These are phyloP conservation scores for Taeniopygia guttata DNA, from an alignment of 2,797 vertebrate genomes.

Conservation along the genomic window DNA sequence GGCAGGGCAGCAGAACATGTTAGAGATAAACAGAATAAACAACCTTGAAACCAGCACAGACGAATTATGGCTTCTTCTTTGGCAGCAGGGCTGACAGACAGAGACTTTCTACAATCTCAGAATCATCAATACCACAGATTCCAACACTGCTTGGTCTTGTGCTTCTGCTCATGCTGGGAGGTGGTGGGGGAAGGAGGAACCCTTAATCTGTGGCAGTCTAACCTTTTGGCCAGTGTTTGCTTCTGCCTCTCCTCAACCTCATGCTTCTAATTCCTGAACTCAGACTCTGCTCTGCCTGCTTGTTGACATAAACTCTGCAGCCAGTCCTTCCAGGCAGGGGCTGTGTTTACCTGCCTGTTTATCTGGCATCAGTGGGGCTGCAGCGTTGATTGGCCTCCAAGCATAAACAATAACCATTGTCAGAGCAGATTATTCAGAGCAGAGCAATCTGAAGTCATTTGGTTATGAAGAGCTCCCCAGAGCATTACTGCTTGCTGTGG, in stretches of 20 bases:
- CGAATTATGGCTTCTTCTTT: no score
- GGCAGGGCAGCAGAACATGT: no score
- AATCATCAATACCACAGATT: no score
- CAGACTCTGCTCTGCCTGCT: background rate
- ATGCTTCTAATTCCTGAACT: background rate
- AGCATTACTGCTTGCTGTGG: constrained; percentile 13
- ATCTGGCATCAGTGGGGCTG: background rate
- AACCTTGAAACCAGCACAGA: no score
- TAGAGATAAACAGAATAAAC: no score
- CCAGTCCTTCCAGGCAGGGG: background rate
- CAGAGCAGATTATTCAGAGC: background rate
- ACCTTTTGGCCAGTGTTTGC: background rate
- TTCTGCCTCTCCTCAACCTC: background rate
- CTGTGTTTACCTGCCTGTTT: constrained; percentile 28
- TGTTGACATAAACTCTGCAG: background rate
- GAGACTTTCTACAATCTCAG: no score
- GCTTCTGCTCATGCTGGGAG: background rate
- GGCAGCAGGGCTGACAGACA: no score
- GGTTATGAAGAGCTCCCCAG: constrained; percentile 39
- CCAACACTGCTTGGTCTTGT: no score
- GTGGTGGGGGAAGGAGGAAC: accelerated
- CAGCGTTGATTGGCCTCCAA: background rate
- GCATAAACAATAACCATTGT: constrained; percentile 29
- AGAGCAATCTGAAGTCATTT: constrained; percentile 22
- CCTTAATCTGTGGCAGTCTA: background rate